A percentile compares a stretch with the other conserved stretches of the same genome.
These are phyloP conservation scores for Parazoanthus atlanticus DNA, from an alignment of 92 coral and sea anemone genomes.

Conservation along the genomic window DNA sequence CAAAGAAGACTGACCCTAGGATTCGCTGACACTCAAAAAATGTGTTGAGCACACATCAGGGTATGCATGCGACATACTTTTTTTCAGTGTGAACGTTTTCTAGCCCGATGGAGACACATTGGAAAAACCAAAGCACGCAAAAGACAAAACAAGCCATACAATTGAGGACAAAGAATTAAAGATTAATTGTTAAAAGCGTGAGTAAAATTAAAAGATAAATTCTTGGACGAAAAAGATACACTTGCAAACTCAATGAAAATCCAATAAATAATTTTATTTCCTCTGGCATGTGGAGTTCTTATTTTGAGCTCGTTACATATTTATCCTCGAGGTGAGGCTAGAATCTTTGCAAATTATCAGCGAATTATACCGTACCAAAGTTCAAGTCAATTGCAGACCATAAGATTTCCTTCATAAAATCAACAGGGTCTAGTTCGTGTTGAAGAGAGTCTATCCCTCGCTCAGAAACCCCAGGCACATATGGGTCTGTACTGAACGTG, in stretches of 20 bases:
- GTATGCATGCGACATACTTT: too few species aligned
- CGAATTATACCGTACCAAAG: background rate
- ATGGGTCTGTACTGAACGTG: constrained; percentile 2
- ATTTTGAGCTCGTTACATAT: background rate
- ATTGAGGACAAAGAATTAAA: too few species aligned
- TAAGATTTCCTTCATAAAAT: constrained; percentile 22
- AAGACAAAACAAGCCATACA: too few species aligned
- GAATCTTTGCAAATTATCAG: background rate
- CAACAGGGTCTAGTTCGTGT: constrained; percentile 15
- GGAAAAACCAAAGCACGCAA: background rate
- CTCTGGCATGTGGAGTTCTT: too few species aligned
- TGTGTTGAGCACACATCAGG: too few species aligned
- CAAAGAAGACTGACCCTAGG: too few species aligned
- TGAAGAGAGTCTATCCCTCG: constrained; percentile 9
- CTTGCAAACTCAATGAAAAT: too few species aligned
- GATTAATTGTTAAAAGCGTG: background rate
- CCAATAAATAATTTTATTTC: too few species aligned
- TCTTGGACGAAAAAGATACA: too few species aligned
- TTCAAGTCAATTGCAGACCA: constrained; percentile 40
- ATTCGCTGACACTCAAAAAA: too few species aligned
- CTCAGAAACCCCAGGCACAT: constrained; percentile 11
- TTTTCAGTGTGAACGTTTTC: background rate
- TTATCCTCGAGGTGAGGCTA: background rate
- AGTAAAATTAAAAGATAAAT: too few species aligned
- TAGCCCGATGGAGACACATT: background rate